Evolutionary conservation across 2,113 vertebrate genomes (phyloP).

Genomic region (Mionectes macconnelli): DNA sequence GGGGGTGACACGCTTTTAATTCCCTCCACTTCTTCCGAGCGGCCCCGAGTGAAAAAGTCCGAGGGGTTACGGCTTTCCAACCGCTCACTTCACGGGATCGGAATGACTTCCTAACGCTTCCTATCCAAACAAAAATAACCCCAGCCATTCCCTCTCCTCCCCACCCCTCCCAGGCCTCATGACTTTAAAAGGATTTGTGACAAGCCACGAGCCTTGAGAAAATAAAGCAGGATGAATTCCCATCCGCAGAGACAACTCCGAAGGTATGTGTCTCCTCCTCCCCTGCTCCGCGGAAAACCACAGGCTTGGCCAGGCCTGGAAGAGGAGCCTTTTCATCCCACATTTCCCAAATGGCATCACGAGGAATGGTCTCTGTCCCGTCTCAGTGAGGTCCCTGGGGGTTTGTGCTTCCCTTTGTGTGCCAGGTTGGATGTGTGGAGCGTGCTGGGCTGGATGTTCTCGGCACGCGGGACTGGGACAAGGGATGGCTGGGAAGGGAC

Average conservation of each 20-base stretch:
- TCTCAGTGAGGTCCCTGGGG: background rate
- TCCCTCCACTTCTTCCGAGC: background rate
- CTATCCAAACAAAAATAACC: constrained; percentile 52
- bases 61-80: background rate
- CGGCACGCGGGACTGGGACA: background rate
- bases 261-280: constrained; percentile 14
- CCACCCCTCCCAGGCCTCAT: background rate
- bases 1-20: background rate
- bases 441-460: fast-evolving
- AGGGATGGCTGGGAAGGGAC: background rate
- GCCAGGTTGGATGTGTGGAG: background rate
- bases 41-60: background rate
- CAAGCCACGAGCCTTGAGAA: constrained; percentile 61
- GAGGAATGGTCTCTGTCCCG: background rate
- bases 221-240: constrained; percentile 58
- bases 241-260: constrained; percentile 26
- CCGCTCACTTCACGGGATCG: background rate
- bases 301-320: constrained; percentile 24
- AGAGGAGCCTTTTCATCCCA: background rate
- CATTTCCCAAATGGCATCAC: background rate
- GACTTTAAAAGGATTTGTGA: constrained; percentile 59
- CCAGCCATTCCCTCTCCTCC: background rate
- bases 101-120: constrained; percentile 16
- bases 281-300: constrained; percentile 41
- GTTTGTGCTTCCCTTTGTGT: background rate